Conservation (phyloP, 2,888 invertebrate species). For the Leptodirus hochenwartii region DNA sequence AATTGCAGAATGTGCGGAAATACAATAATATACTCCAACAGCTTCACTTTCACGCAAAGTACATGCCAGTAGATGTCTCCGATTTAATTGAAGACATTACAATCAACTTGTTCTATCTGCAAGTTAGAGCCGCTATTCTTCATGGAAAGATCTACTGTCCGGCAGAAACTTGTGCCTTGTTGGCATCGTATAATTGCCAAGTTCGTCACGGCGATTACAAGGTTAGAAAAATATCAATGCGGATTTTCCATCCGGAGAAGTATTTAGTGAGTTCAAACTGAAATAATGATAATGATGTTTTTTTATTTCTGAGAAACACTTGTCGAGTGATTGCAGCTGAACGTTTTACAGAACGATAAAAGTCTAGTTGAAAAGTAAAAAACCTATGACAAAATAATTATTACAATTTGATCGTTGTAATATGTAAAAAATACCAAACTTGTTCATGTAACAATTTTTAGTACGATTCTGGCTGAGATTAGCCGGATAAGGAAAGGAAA, state of each 20-base stretch:
- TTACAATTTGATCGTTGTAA: too few relatives aligned
- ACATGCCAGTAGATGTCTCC: constrained; percentile 97
- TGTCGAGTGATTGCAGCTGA: too few relatives aligned
- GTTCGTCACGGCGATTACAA: constrained; percentile 92
- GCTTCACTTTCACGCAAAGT: constrained; percentile 66
- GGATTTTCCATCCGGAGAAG: constrained; percentile 8
- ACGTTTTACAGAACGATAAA: too few relatives aligned
- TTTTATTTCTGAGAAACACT: too few relatives aligned
- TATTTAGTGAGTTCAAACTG: too few relatives aligned
- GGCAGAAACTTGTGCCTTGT: constrained; percentile 90
- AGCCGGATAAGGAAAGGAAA: too few relatives aligned
- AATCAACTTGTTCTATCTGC: constrained; percentile 76
- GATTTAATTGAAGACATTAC: constrained; percentile 99
- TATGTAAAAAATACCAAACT: too few relatives aligned
- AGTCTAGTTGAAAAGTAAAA: too few relatives aligned
- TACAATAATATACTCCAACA: constrained; percentile 12
- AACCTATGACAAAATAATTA: too few relatives aligned
- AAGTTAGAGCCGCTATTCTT: constrained; percentile 89
- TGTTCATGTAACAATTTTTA: too few relatives aligned
- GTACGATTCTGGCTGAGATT: too few relatives aligned
- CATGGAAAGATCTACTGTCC: constrained; percentile 98
- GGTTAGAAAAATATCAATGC: constrained; percentile 42
- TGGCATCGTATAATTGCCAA: constrained; percentile 95
- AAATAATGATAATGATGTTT: too few relatives aligned
- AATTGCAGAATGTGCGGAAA: constrained; percentile 9